Evolutionary conservation across 2,797 vertebrate species (phyloP), one percentile per base, ranked within the genome.

Genomic region (Malacoctenus gilli): DNA sequence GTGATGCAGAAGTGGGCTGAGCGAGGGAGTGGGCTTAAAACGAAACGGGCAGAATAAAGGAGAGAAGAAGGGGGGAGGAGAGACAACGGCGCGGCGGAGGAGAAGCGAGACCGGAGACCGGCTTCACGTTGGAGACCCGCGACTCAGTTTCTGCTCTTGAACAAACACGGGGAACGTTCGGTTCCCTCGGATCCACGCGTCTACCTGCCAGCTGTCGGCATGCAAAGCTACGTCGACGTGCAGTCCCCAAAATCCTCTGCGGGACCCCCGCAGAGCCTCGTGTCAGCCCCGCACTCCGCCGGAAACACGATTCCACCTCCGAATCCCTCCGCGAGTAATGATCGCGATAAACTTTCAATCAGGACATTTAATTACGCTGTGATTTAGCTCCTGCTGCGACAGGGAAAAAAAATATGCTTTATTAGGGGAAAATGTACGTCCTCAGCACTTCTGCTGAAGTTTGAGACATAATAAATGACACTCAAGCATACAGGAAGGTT

Each of bases 11-110:
- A 72, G 79, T 68, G 71, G 80, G 63, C 58, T 63, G 55, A 68
- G 48, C 54, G 56, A 82, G 68, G 71, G 58, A 55, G 77, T 67
- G 72, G 74, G 72, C 66, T 73, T 66, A 16, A 63, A 64, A 66
- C 69, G 54, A 71, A 58, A 55, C 1, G 35, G 39, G 53, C 44
- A 3, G 20, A 20, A 36, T 20, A 59, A 36, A 49, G 34, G 11
- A 28, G 25, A 28, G 9, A 61, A 43, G 48, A 52, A 5, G 10
- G 19, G 1, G 31, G 2, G 31, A 32, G 13, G 31, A 32, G 31
- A 32, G 31, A 32, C 9, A 11, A 32, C 31, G 13, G 2, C 8
- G 13, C 10, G 2, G 10, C 1, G 32, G 41, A 59, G 39, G 15
- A n/a, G 23, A 21, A 50, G 38, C 49, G 22, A 43, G 20, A 40